phyloP scores from a whole-genome alignment of 1,140 invertebrate species.

The Drosophila subpulchrella region DNA sequence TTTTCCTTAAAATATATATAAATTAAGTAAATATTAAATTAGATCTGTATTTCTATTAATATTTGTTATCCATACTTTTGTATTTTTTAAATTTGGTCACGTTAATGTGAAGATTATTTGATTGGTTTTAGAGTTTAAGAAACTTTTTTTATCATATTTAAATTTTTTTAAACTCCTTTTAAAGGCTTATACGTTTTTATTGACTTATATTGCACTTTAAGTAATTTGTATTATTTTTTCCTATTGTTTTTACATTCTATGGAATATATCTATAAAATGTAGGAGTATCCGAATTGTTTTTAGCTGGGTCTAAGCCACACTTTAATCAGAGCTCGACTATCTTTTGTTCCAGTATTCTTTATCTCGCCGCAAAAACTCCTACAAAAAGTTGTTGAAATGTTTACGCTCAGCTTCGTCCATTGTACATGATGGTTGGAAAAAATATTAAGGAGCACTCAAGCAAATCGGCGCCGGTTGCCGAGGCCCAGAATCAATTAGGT shows the following conservation, averaged over 20 bases:
- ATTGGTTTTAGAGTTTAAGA: too few relatives aligned
- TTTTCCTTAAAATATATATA: too few relatives aligned
- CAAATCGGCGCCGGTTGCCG: constrained; percentile 62
- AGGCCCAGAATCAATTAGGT: constrained; percentile 74
- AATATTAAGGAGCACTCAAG: constrained; percentile 56
- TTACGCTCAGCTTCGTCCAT: constrained; percentile 76
- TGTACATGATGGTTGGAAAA: constrained; percentile 66
- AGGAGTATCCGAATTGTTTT: not conserved
- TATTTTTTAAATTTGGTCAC: too few relatives aligned
- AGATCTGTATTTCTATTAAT: too few relatives aligned
- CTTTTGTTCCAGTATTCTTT: constrained; percentile 26
- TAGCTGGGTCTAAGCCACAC: constrained; percentile 6
- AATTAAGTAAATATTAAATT: too few relatives aligned
- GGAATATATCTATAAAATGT: too few relatives aligned
- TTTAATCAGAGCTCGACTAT: constrained; percentile 23
- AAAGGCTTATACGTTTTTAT: too few relatives aligned
- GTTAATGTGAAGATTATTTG: too few relatives aligned
- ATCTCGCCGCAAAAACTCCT: constrained; percentile 19
- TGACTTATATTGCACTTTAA: not conserved
- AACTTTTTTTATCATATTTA: too few relatives aligned
- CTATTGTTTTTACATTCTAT: too few relatives aligned
- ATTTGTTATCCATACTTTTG: too few relatives aligned
- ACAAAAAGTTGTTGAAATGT: constrained; percentile 69
- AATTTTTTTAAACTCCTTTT: too few relatives aligned
- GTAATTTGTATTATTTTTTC: not conserved